These are phyloP conservation scores for Chaetodon auriga DNA, from an alignment of 2,113 vertebrate species.

Conservation along the genomic window DNA sequence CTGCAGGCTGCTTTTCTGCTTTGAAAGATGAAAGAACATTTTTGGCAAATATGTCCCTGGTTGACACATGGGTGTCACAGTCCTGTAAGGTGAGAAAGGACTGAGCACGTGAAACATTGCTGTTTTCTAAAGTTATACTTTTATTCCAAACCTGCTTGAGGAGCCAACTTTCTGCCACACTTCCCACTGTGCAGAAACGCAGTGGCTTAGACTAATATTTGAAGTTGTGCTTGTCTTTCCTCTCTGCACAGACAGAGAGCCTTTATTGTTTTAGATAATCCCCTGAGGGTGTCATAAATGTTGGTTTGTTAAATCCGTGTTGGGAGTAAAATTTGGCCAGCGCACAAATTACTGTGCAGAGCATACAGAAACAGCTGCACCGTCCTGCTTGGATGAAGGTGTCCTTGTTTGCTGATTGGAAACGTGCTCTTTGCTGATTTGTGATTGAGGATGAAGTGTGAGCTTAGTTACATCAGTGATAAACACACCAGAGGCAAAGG, in stretches of 20 bases:
- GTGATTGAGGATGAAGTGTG: neutral
- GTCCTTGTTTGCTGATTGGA: constrained; percentile 26
- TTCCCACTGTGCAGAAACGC: constrained; percentile 43
- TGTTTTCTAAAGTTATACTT: constrained; percentile 43
- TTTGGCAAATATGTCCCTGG: constrained; percentile 45
- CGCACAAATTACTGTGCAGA: constrained; percentile 42
- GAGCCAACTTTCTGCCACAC: constrained; percentile 39
- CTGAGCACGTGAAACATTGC: neutral
- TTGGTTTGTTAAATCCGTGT: constrained; percentile 50
- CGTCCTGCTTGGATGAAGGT: neutral
- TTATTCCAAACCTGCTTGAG: constrained; percentile 8
- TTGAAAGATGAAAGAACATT: constrained; percentile 45
- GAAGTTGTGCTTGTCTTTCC: constrained; percentile 1
- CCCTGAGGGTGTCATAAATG: constrained; percentile 57
- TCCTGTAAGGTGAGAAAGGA: constrained; percentile 45
- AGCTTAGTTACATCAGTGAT: neutral
- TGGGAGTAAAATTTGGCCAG: constrained; percentile 27
- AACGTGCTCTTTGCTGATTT: neutral
- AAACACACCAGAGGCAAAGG: neutral
- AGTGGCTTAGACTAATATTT: constrained; percentile 61
- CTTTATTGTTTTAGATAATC: constrained; percentile 60
- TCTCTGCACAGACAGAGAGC: constrained; percentile 46
- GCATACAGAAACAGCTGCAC: constrained; percentile 10
- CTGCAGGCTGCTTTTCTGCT: constrained; percentile 44
- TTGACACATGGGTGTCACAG: constrained; percentile 47